phyloP scores from a whole-genome alignment of 2,797 vertebrate species.

The Pseudotriccus pelzelni region DNA sequence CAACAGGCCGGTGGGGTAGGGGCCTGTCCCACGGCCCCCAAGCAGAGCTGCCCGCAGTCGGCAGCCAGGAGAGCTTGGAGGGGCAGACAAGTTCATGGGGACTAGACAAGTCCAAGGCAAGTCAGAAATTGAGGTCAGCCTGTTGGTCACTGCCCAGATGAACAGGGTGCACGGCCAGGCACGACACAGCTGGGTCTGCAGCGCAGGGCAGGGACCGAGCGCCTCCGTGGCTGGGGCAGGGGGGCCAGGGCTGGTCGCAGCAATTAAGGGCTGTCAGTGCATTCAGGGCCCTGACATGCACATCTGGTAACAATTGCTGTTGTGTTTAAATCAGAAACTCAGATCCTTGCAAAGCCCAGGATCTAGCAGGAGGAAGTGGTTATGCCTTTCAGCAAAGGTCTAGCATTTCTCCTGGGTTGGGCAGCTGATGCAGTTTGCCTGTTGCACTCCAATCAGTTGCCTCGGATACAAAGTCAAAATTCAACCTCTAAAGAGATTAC shows the following conservation, averaged over 20 bases:
- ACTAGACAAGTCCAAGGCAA: background rate
- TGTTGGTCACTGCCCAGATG: background rate
- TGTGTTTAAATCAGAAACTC: conserved; percentile 19
- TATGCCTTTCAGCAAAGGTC: background rate
- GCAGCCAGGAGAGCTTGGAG: background rate
- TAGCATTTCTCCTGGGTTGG: background rate
- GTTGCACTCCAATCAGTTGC: background rate
- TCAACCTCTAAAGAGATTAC: background rate
- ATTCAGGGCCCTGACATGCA: background rate
- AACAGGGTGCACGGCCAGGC: background rate
- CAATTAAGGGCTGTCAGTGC: background rate
- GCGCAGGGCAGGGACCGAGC: background rate
- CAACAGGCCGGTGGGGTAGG: fast-evolving
- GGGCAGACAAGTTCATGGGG: background rate
- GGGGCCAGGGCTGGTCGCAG: background rate
- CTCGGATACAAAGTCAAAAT: background rate
- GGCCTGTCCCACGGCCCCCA: background rate
- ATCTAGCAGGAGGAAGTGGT: background rate
- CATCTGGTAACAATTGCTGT: conserved; percentile 53
- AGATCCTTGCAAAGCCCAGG: background rate
- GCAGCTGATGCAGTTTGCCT: background rate
- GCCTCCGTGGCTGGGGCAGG: background rate
- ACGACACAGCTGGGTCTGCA: background rate
- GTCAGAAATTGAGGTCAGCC: background rate
- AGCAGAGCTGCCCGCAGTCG: background rate